Base-by-base conservation (phyloP, 2,888 invertebrate species). In the Pheosia gnoma region DNA sequence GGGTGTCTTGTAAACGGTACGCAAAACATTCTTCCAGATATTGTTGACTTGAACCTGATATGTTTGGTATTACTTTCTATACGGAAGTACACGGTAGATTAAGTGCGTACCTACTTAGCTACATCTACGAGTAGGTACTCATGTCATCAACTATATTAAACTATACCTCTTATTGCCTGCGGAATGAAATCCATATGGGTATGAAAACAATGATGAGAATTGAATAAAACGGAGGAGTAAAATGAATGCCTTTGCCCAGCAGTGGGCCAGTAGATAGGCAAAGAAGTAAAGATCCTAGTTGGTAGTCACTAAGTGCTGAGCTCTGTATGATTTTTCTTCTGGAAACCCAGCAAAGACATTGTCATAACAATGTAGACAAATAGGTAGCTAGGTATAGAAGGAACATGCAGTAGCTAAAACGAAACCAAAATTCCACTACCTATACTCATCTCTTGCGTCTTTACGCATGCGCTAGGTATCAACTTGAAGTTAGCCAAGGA, bases 401-500 rank as follows among this genome's bases (percentile, higher is more conserved):
- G 2, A 39, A 39, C 7, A 43, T 11, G 47, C 8, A 41, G 41
- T 7, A 41, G 1, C 3, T 8, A 8, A 41, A 5, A 41, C 41
- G 41, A 25, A 25, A 25, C 2, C 25, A 25, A 25, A 25, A 25
- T 25, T 25, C 25, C 25, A 43, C 3, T 9, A 9, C 9, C 9
- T 10, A 11, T 11, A n/a, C 47, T n/a, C 4, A 47, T n/a, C 47
- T n/a, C 47, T 47, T 9, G 9, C n/a, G 47, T 11, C 4, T 9
- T 59, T 58, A 59, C 72, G 75, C 78, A 68, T 68, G 77, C 75
- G 77, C 63, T 39, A 49, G 53, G 55, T 61, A 67, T 8, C 49
- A 51, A 56, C 55, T 61, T 70, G 75, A 81, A 80, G 78, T 77
- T 79, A 61, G 72, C 66, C 25, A 25, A 25, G 4, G 59, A 39